Base-by-base conservation (phyloP, 2,797 vertebrate genomes). In the Micrastur ruficollis region DNA sequence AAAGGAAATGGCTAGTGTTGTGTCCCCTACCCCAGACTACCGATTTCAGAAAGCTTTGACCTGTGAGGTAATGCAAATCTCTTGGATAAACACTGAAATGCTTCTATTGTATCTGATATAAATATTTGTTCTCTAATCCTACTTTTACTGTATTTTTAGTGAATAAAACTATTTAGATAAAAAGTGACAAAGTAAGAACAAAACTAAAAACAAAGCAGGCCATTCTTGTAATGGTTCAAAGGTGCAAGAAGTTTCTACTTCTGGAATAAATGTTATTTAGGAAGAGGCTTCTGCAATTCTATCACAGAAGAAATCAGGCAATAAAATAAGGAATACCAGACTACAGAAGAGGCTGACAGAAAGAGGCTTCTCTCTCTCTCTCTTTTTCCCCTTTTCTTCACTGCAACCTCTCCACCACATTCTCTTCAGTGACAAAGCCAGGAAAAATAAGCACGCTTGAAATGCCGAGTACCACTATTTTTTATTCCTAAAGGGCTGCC, bases 381-480 rank as follows among this genome's bases (percentile, higher is more conserved):
- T 19, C 46, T 58, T 14, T 53, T 6, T 5, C 11, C 8, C 9
- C 74, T 84, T 68, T 91, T 87, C 76, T 87, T 80, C 82, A 75
- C 47, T 5, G 12, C 59, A 65, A 25, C n/a, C 70, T 74, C 94
- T 84, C 68, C 95, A 86, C 7, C 46, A 76, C 50, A 95, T 95
- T 96, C 92, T 97, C 81, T 97, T 91, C 93, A 96, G 89, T 26
- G 80, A 90, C 29, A 95, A 90, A 95, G 80, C 62, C 89, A 94
- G 56, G 82, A 85, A 98, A 97, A 97, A 97, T 70, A 38, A 98
- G 93, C 86, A 94, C 50, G 93, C 86, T 88, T 96, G 92, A 96
- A 97, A 97, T 91, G 79, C 82, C 22, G 14, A 84, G 52, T 74
- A 95, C 75, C 83, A 94, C 76, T 95, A 80, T 53, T 92, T 96